Conservation (phyloP, 2,888 invertebrate species). For the Acrocera orbiculus region DNA sequence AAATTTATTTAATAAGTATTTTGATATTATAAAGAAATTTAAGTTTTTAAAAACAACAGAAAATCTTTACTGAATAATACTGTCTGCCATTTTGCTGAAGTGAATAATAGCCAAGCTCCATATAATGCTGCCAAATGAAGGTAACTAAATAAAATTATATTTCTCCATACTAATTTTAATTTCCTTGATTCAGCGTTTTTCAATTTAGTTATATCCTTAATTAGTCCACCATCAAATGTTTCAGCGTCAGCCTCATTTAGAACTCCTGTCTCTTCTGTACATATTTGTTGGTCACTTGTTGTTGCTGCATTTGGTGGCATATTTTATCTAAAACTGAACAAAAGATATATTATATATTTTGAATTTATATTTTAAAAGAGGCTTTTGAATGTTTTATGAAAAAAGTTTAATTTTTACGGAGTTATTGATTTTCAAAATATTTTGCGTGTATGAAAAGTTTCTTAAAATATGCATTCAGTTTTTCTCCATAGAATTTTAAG, state of each 20-base stretch:
- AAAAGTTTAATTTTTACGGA: too few relatives aligned
- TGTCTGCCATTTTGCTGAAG: conserved; percentile 57
- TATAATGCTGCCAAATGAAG: conserved; percentile 60
- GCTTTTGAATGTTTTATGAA: too few relatives aligned
- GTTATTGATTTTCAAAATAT: too few relatives aligned
- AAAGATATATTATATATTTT: too few relatives aligned
- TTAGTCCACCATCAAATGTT: conserved; percentile 41
- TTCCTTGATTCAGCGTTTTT: conserved; percentile 40
- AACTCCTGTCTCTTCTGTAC: conserved; percentile 35
- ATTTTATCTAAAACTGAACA: too few relatives aligned
- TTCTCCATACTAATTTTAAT: conserved; percentile 59
- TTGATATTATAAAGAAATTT: conserved; percentile 4
- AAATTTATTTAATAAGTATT: too few relatives aligned
- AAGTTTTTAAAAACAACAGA: not conserved
- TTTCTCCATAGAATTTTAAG: too few relatives aligned
- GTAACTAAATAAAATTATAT: conserved; percentile 58
- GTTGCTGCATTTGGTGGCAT: conserved; percentile 40
- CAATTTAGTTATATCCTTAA: conserved; percentile 36
- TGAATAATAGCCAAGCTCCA: conserved; percentile 53
- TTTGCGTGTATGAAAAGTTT: too few relatives aligned
- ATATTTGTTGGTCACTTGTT: conserved; percentile 25
- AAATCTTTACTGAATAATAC: conserved; percentile 47
- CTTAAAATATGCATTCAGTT: too few relatives aligned
- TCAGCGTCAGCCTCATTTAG: conserved; percentile 48
- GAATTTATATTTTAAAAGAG: too few relatives aligned